phyloP scores from a whole-genome alignment of 1,140 invertebrate species.

The Drosophila ogumai region DNA sequence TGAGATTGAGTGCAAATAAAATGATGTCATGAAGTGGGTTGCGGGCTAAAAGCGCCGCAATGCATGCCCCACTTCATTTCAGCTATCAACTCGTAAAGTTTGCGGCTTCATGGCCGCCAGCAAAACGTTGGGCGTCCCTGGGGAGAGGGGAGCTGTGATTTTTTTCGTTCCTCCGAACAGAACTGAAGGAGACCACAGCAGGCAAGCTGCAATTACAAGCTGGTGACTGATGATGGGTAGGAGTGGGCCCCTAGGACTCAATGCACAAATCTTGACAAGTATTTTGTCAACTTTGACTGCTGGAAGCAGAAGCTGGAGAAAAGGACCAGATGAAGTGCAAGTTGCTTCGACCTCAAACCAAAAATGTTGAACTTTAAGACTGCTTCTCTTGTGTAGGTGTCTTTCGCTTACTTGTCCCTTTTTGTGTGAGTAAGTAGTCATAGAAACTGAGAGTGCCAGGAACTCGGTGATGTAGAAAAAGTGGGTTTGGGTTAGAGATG shows the following conservation, averaged over 20 bases:
- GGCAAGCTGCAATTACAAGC: conserved; percentile 61
- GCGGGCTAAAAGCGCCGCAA: conserved; percentile 50
- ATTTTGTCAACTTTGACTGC: conserved; percentile 76
- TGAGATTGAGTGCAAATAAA: conserved; percentile 82
- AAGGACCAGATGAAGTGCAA: conserved; percentile 43
- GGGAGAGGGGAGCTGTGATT: conserved; percentile 20
- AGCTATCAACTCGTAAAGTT: conserved; percentile 82
- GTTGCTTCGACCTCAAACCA: conserved; percentile 42
- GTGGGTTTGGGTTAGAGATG: conserved; percentile 30
- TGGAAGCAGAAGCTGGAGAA: conserved; percentile 8
- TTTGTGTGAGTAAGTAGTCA: conserved; percentile 27
- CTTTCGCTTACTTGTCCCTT: conserved; percentile 16
- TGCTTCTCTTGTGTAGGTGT: conserved; percentile 16
- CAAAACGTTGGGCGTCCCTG: conserved; percentile 32
- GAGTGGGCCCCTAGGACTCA: conserved; percentile 26
- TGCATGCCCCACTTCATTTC: conserved; percentile 81
- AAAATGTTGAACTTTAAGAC: conserved; percentile 58
- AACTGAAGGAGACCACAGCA: conserved; percentile 32
- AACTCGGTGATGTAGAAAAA: conserved; percentile 27
- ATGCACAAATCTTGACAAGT: conserved; percentile 75
- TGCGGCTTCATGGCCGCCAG: conserved; percentile 71
- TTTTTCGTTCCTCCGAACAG: conserved; percentile 13
- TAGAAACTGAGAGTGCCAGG: conserved; percentile 65
- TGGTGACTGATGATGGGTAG: conserved; percentile 2
- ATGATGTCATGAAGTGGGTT: conserved; percentile 78